Evolutionary conservation across 1,140 invertebrate genomes (phyloP), one percentile per base, ranked within the genome.

Genomic region (Doryteuthis pealeii): DNA sequence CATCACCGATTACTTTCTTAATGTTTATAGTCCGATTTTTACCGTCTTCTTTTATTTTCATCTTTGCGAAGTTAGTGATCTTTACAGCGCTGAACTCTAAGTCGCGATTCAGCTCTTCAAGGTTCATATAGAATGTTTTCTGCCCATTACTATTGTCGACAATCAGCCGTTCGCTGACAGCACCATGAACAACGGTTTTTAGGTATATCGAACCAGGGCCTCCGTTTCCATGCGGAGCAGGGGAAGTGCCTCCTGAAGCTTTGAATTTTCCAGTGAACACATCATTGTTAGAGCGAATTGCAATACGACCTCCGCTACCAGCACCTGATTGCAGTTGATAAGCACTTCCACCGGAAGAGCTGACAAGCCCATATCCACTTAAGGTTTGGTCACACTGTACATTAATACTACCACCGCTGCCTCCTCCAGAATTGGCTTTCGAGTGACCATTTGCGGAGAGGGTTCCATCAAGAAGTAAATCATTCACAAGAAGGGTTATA

Each of bases 281-380:
- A 75, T 79, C 78, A 2, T 40, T 67, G 40, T 76, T 72, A 68
- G 80, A 73, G 28, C 79, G 73, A 22, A 80, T 76, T 66, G 81
- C 83, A 66, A 84, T 82, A 54, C 82, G 76, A 12, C 83, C 83
- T 32, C 82, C 83, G 77, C 83, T 83, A 5, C 83, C 83, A 67
- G 77, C 83, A 31, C 83, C 83, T 35, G 76, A 74, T 28, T 74
- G 65, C 6, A 35, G 31, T 31, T 33, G 69, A 40, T 70, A 75
- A 26, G 77, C 72, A 72, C 77, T 75, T 18, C 83, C 83, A 45
- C 83, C 83, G 72, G 73, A 76, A 35, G 76, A 75, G 62, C 76
- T 75, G 43, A 83, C 78, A 18, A 12, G 65, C 54, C 83, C 83
- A 40, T 35, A 83, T 75, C 10, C 83, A 81, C 72, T 81, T 2